Base-by-base conservation (phyloP, 2,888 invertebrate genomes). In the Mellilla xanthometata region DNA sequence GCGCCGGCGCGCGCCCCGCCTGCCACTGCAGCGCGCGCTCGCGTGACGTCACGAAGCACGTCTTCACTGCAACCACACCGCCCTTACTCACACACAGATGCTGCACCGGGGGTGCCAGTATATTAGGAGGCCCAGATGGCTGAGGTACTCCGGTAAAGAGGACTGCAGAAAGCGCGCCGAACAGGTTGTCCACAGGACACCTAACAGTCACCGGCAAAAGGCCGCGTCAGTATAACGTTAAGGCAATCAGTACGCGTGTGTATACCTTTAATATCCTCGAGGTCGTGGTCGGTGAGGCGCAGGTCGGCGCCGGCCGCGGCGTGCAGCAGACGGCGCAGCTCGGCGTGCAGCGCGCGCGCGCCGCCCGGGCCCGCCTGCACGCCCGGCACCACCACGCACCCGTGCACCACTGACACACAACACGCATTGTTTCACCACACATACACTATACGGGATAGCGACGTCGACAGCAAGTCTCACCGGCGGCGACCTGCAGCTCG, bases 21-120 rank as follows among this genome's bases (percentile, higher is more conserved):
- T 39, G 27, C 56, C 59, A 57, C 93, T 50, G 79, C 94, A 96
- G 62, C 93, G 92, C 68, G 94, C 93, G 86, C 77, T 92, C 91
- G 23, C 93, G 90, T 22, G 91, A 93, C 1, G 96, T 95, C 9
- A 97, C 96, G 87, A 98, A 97, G 76, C 98, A 98, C 11, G 95
- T 94, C 56, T 96, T 92, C 10, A 96, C 95, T 93, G 85, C 10
- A 54, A 54, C 1, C 19, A 19, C n/a, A n/a, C n/a, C n/a, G n/a
- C n/a, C n/a, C n/a, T n/a, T n/a, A n/a, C n/a, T n/a, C n/a, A n/a
- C n/a, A n/a, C n/a, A n/a, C n/a, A n/a, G n/a, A n/a, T n/a, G n/a
- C n/a, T n/a, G n/a, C n/a, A n/a, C n/a, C n/a, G n/a, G n/a, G n/a
- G n/a, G n/a, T n/a, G n/a, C n/a, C n/a, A n/a, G n/a, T n/a, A n/a